Base-by-base conservation (phyloP, 2,888 invertebrate genomes). In the Odontothrips loti region DNA sequence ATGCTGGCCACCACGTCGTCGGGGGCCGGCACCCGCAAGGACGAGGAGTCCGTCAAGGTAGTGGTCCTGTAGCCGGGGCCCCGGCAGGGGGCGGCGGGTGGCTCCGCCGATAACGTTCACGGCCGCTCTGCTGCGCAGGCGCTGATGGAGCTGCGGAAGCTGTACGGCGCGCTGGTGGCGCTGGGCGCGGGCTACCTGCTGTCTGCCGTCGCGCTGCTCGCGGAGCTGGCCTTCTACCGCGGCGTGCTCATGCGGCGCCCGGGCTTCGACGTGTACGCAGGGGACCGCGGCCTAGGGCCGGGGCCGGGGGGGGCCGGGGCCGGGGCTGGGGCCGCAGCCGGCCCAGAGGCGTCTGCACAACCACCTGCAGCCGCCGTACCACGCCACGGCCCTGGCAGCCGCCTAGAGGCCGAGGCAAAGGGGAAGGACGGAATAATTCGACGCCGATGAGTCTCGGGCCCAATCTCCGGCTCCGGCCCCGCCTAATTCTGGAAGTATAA, bases 101-200 rank as follows among this genome's bases (percentile, higher is more conserved):
- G n/a, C n/a, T n/a, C n/a, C n/a, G n/a, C n/a, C n/a, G n/a, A n/a
- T n/a, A n/a, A n/a, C n/a, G n/a, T n/a, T n/a, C n/a, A n/a, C n/a
- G n/a, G n/a, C n/a, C n/a, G n/a, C 58, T 10, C 58, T 15, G 15
- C 58, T 58, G 15, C 58, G 15, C 58, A 94, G 86, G 94, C 95
- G 8, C 86, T 95, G 20, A 94, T 95, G 90, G 92, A 93, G 87
- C 88, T 95, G 84, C 90, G 90, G 83, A 95, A 95, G 86, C 89
- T 95, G 79, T 93, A 93, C 86, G 94, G 94, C 79, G 94, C 68
- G 27, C 68, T 75, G 68, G 68, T 75, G 68, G 68, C 68, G 68
- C 68, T 75, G 11, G 68, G 27, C 68, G 68, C 68, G 23, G 68
- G 68, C 27, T 75, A 75, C 68, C 68, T 75, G 68, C 23, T 75